Conservation (phyloP, 2,113 vertebrate genomes). For the Rhinichthys klamathensis region DNA sequence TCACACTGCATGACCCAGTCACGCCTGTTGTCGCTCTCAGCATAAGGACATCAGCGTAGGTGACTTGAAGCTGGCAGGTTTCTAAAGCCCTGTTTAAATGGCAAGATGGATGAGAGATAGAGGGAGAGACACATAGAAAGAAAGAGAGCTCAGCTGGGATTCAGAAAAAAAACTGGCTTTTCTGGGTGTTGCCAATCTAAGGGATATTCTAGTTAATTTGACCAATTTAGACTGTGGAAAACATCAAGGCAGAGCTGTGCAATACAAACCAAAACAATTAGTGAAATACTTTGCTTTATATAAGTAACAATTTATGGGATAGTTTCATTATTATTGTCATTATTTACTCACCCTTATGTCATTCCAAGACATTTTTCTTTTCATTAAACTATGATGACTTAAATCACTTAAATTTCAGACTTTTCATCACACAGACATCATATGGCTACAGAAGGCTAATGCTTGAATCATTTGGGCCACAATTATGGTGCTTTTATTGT, state of each 20-base stretch:
- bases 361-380: no score
- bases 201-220: background rate
- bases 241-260: background rate
- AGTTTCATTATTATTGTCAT: background rate
- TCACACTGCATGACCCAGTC: conserved; percentile 17
- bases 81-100: conserved; percentile 21
- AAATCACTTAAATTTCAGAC: no score
- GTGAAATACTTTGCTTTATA: background rate
- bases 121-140: background rate
- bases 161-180: background rate
- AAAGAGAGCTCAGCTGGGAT: background rate
- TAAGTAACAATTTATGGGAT: background rate
- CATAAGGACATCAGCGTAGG: conserved; percentile 32
- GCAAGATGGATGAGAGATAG: background rate
- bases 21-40: background rate
- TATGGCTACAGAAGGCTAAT: no score
- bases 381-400: no score
- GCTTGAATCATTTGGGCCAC: no score
- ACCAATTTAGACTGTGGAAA: background rate
- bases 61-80: conserved; percentile 34
- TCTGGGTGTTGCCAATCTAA: background rate
- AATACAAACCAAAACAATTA: background rate
- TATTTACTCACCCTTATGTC: background rate
- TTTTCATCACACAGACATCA: no score
- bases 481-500: no score